phyloP scores from a whole-genome alignment of 2,797 vertebrate species.

The Leuciscus waleckii region DNA sequence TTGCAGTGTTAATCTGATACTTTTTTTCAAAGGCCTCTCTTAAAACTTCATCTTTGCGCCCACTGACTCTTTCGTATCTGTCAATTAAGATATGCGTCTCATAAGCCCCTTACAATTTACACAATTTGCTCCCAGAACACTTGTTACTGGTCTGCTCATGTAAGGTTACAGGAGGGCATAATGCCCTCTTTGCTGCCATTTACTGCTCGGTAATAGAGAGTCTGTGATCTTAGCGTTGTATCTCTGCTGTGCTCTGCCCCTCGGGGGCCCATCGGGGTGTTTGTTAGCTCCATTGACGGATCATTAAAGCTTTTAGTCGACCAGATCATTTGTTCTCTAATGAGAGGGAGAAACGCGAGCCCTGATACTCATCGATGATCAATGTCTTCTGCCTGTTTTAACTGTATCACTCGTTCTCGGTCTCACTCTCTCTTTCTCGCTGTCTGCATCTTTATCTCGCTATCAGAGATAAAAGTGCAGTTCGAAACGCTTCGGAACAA shows the following conservation, averaged over 20 bases:
- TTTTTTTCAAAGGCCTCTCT: constrained; percentile 10
- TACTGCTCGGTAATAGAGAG: constrained; percentile 24
- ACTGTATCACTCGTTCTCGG: constrained; percentile 39
- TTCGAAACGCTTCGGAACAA: constrained; percentile 67
- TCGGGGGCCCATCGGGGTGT: constrained; percentile 31
- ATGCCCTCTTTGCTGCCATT: constrained; percentile 24
- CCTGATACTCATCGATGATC: constrained; percentile 72
- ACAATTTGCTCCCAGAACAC: constrained; percentile 23
- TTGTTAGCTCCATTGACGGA: constrained; percentile 56
- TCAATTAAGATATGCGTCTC: constrained; percentile 18
- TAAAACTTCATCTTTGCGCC: constrained; percentile 10
- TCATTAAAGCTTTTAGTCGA: constrained; percentile 44
- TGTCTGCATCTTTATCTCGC: constrained; percentile 61
- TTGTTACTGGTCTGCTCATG: constrained; percentile 31
- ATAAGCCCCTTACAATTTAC: constrained; percentile 37
- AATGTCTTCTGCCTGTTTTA: constrained; percentile 59
- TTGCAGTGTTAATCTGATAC: neutral
- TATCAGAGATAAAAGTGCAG: constrained; percentile 70
- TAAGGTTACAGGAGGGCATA: constrained; percentile 16
- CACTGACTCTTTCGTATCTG: constrained; percentile 11
- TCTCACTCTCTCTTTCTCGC: constrained; percentile 46
- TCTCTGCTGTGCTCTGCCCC: neutral
- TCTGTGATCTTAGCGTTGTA: constrained; percentile 20
- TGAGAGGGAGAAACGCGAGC: constrained; percentile 61
- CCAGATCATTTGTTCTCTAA: constrained; percentile 64